These are phyloP conservation scores for Euura saliciscinereae DNA, from an alignment of 1,140 invertebrate genomes.

Conservation along the genomic window DNA sequence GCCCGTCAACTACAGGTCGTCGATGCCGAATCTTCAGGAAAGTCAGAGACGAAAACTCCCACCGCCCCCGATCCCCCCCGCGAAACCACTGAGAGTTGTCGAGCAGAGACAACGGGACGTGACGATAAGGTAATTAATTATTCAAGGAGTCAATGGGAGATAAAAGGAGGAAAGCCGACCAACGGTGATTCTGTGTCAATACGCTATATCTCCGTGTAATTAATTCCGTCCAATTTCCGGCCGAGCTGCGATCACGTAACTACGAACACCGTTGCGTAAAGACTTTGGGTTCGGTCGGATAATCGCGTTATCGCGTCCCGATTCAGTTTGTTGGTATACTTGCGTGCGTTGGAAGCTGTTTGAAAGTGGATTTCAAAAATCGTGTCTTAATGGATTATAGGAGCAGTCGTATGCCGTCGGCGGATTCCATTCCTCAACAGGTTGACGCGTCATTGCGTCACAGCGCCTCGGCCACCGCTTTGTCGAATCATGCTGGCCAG, in stretches of 20 bases:
- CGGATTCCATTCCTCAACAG: slow-evolving; percentile 61
- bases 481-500: slow-evolving; percentile 56
- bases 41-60: slow-evolving; percentile 49
- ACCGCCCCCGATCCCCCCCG: slow-evolving; percentile 60
- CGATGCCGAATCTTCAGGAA: slow-evolving; percentile 71
- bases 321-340: no score
- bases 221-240: slow-evolving; percentile 4
- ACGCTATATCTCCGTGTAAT: neutral
- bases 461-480: slow-evolving; percentile 50
- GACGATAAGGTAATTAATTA: slow-evolving; percentile 51
- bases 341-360: no score
- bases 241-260: slow-evolving; percentile 8
- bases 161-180: no score
- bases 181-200: no score
- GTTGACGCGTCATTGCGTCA: slow-evolving; percentile 58
- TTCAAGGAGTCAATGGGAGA: no score
- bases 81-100: slow-evolving; percentile 56
- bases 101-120: slow-evolving; percentile 57
- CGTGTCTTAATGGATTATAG: slow-evolving; percentile 39
- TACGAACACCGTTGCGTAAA: neutral
- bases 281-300: neutral
- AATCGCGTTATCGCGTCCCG: no score
- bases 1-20: slow-evolving; percentile 66
- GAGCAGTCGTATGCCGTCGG: slow-evolving; percentile 67
- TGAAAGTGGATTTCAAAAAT: no score